A percentile compares a stretch with the other conserved stretches of the same genome.
Evolutionary conservation across 2,888 invertebrate species (phyloP).

Genomic region (Ennomos fuscantarius): DNA sequence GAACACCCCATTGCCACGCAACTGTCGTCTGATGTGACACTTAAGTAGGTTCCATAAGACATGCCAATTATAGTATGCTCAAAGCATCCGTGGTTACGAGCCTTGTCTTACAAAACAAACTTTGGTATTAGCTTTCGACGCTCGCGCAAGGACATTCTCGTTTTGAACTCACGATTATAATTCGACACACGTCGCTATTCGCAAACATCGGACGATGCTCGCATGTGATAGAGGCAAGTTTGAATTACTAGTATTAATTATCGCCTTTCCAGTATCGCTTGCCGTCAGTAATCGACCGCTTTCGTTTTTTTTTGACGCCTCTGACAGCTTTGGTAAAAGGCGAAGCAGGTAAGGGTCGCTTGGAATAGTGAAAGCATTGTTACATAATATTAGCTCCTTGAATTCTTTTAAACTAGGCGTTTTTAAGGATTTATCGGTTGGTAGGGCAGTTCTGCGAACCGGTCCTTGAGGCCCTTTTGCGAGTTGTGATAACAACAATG

Average conservation of each 20-base stretch:
- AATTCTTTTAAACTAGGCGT: slow-evolving; percentile 30
- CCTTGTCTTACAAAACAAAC: slow-evolving; percentile 68
- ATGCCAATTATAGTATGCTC: slow-evolving; percentile 56
- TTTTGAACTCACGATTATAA: slow-evolving; percentile 39
- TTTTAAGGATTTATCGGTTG: slow-evolving; percentile 1
- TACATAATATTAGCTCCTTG: slow-evolving; percentile 46
- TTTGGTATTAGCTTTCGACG: slow-evolving; percentile 56
- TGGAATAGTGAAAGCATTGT: slow-evolving; percentile 59
- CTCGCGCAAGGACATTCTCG: slow-evolving; percentile 65
- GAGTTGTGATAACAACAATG: too few relatives aligned
- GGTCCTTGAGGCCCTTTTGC: too few relatives aligned
- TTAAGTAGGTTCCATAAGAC: slow-evolving; percentile 15
- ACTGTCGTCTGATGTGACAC: slow-evolving; percentile 19
- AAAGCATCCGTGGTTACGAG: slow-evolving; percentile 63
- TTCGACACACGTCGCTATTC: slow-evolving; percentile 50
- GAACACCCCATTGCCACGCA: slow-evolving; percentile 35
- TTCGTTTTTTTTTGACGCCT: slow-evolving; percentile 55
- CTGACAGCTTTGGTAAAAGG: slow-evolving; percentile 55
- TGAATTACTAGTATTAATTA: slow-evolving; percentile 62
- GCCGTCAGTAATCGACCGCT: slow-evolving; percentile 45
- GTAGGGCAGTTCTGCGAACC: too few relatives aligned
- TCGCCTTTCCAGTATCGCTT: slow-evolving; percentile 57
- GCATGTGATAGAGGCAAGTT: slow-evolving; percentile 47
- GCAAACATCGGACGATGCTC: slow-evolving; percentile 45
- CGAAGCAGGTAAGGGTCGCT: slow-evolving; percentile 47